Evolutionary conservation across 2,888 invertebrate species (phyloP).

Genomic region (Agriotes lineatus): DNA sequence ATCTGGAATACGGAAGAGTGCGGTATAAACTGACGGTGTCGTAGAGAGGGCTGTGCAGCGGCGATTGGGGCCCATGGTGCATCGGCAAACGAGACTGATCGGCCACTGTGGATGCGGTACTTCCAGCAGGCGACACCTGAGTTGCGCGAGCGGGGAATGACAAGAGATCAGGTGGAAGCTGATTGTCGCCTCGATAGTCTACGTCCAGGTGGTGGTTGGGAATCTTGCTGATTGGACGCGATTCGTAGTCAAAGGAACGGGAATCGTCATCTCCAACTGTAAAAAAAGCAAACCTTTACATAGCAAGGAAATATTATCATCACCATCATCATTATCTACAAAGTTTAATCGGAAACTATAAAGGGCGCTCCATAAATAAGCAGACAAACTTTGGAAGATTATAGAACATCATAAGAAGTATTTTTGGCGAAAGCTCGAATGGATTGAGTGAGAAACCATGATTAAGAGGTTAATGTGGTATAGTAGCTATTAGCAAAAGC

Average conservation of each 20-base stretch:
- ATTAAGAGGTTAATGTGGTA: too few species aligned
- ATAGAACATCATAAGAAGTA: too few species aligned
- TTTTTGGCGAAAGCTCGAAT: too few species aligned
- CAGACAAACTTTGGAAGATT: too few species aligned
- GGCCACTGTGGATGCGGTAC: conserved; percentile 84
- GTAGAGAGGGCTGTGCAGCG: conserved; percentile 75
- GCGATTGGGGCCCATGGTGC: conserved; percentile 67
- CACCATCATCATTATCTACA: too few species aligned
- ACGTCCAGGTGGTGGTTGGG: conserved; percentile 69
- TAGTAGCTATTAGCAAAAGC: background rate
- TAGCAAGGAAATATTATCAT: background rate
- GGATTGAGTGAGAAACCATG: too few species aligned
- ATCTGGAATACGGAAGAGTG: conserved; percentile 83
- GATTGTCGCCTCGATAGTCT: conserved; percentile 70
- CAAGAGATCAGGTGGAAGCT: conserved; percentile 85
- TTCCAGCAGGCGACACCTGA: conserved; percentile 83
- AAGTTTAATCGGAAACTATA: too few species aligned
- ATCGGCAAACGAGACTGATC: conserved; percentile 75
- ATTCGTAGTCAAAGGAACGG: conserved; percentile 76
- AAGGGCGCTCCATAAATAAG: too few species aligned
- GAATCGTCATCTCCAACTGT: conserved; percentile 76
- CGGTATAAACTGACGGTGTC: conserved; percentile 78
- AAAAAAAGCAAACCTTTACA: background rate
- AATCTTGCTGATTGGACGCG: conserved; percentile 69
- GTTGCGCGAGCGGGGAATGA: conserved; percentile 79